Percentiles rank a stretch among this genome's conserved stretches.
These are phyloP conservation scores for Diorhabda elongata DNA, from an alignment of 1,140 invertebrate species.

Conservation along the genomic window DNA sequence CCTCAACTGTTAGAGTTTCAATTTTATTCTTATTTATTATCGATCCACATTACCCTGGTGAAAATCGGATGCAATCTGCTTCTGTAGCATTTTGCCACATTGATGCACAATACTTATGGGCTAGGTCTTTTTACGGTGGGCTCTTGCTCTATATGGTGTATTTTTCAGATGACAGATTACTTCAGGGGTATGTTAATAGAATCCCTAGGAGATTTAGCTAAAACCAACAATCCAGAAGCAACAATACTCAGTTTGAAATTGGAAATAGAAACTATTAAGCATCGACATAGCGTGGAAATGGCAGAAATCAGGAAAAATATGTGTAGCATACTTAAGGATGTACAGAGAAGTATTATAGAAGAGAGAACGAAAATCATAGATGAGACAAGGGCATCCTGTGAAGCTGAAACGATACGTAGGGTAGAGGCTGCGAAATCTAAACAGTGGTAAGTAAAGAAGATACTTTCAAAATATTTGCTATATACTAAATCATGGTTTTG, in stretches of 20 bases:
- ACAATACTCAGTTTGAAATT: slow-evolving; percentile 55
- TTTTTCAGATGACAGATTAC: slow-evolving; percentile 51
- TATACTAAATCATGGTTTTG: not conserved
- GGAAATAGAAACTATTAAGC: slow-evolving; percentile 62
- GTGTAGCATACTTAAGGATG: slow-evolving; percentile 59
- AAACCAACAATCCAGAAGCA: slow-evolving; percentile 51
- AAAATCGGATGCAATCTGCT: too few relatives aligned
- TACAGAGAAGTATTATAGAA: slow-evolving; percentile 60
- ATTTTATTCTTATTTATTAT: too few relatives aligned
- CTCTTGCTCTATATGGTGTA: too few relatives aligned
- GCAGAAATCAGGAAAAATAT: slow-evolving; percentile 60
- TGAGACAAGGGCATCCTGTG: slow-evolving; percentile 57
- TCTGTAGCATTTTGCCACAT: too few relatives aligned
- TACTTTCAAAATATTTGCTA: not conserved
- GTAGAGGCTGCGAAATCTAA: slow-evolving; percentile 75
- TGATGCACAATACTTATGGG: not conserved
- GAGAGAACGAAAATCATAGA: slow-evolving; percentile 60
- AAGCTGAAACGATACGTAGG: slow-evolving; percentile 60
- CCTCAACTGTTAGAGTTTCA: too few relatives aligned
- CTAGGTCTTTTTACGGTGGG: not conserved
- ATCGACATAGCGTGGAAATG: slow-evolving; percentile 61
- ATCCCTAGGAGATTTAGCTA: slow-evolving; percentile 53
- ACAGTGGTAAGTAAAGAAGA: slow-evolving; percentile 59
- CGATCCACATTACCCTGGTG: too few relatives aligned
- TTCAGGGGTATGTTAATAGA: slow-evolving; percentile 57